Evolutionary conservation across 2,888 invertebrate species (phyloP), one percentile per base, ranked within the genome.

Genomic region (Dione vanillae): DNA sequence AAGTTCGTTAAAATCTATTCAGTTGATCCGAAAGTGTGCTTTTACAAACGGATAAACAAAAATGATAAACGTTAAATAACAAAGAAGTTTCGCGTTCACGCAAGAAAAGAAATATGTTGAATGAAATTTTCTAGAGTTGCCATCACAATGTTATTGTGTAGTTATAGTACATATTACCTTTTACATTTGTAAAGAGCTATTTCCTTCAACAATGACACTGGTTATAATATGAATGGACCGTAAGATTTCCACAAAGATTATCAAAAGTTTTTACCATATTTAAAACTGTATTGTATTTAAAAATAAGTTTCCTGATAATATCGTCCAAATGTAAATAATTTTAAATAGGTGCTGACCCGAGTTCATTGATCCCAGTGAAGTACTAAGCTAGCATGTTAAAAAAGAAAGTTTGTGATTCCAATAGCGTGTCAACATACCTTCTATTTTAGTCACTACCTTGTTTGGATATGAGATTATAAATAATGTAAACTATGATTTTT

Each of bases 141-240:
- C 40, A 40, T 40, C 9, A 10, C 9, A 40, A 40, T 40, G 40
- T 40, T 40, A 40, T 10, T 40, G 11, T 27, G 8, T 20, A 20
- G 11, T 51, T 11, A 19, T 51, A 51, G 20, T 27, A 27, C 27
- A 27, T 27, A n/a, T 5, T 11, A 16, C 16, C 37, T 16, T 11
- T 56, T 56, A 1, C 54, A 16, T 40, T 37, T 37, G 37, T 56
- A n/a, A 56, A 35, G n/a, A 54, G n/a, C 35, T 16, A 56, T 56
- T 56, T 56, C 37, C 56, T 56, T 56, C 37, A 9, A 40, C 56
- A 56, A 37, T 19, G 6, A 6, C 8, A 37, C 56, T 37, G 16
- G 5, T 54, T 54, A 16, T 11, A 37, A 56, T 56, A 56, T 56
- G 37, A 16, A 37, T 37, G 16, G 16, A 37, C 16, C 16, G 16